Base-by-base conservation (phyloP, 2,888 invertebrate genomes). In the Myopa testacea region DNA sequence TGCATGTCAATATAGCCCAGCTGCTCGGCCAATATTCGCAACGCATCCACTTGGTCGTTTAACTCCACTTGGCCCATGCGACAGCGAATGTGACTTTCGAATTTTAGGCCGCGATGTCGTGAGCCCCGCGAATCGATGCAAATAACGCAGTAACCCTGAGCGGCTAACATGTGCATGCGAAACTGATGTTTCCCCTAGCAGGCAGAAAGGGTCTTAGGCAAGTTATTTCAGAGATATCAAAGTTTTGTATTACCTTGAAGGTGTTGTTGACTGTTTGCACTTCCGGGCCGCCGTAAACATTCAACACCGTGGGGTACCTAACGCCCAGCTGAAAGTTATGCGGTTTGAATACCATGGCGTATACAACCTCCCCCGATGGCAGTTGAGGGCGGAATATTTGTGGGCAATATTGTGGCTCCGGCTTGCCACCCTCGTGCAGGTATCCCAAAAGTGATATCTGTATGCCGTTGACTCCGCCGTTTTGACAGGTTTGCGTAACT, bases 221-320 rank as follows among this genome's bases (percentile, higher is more conserved):
- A 10, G n/a, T n/a, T 4, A 38, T 50, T 26, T 10, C 14, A 40
- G 12, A 4, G 19, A 16, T 16, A 45, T 40, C 5, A 68, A 16
- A 40, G 10, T 19, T 26, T 26, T 26, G 62, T 5, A 10, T 38
- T 52, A 96, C 96, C 92, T 96, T 96, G 86, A 96, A 98, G 7
- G 95, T 95, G 90, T 99, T 99, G 76, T 96, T 96, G 79, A 99
- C 99, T 60, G 98, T 93, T 90, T 99, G 99, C 70, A 99, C 98
- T 89, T 98, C 98, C 0, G 99, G 99, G 0, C 99, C 99, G 4
- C 98, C 99, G 88, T 99, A 99, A 75, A 99, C 96, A 89, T 98
- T 97, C 72, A 99, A 92, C 79, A 99, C 94, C 19, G 98, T 97
- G 0, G 99, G 98, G 90, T 97, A 97, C 79, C 89, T 89, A n/a